Evolutionary conservation across 53 echinoderm and acorn worm species (phyloP), one percentile per base, ranked within the genome.

Genomic region (Paracentrotus lividus): DNA sequence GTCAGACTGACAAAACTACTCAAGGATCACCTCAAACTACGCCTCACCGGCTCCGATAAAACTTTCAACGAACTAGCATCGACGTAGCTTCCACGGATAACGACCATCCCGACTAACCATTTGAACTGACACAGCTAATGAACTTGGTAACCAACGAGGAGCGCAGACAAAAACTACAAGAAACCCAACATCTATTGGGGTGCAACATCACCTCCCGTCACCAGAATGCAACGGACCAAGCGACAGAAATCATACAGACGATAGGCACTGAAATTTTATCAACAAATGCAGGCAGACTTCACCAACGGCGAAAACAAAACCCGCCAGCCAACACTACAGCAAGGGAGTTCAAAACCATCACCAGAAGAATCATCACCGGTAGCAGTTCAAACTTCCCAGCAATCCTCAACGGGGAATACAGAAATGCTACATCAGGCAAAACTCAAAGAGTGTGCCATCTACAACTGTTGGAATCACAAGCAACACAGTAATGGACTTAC

Each of bases 321-420:
- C 13, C 69, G 16, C 31, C 18, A 4, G 36, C 38, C 15, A 8
- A 14, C 34, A 36, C 81, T 45, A 47, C 78, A 8, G 8, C n/a
- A 8, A 42, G 8, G 78, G 78, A 78, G 78, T 78, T 44, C 72
- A 72, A 40, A 72, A n/a, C n/a, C 72, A 20, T 72, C 72, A 21
- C 36, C 40, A 4, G 15, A 72, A 10, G 36, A 72, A 32, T 72
- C 72, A 5, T 72, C 72, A 72, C 36, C 72, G 18, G n/a, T n/a
- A n/a, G 24, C 81, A 57, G 9, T 18, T 57, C 3, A 0, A 57
- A 7, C 57, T 0, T 8, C n/a, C 45, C 44, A 45, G 26, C 12
- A 23, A 81, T 27, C 45, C 15, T 13, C 2, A 4, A 20, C 69
- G 5, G 69, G 69, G n/a, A 45, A 44, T n/a, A 78, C 81, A 20